These are phyloP conservation scores for Mionectes olivaceus DNA, from an alignment of 2,797 vertebrate genomes.

Conservation along the genomic window DNA sequence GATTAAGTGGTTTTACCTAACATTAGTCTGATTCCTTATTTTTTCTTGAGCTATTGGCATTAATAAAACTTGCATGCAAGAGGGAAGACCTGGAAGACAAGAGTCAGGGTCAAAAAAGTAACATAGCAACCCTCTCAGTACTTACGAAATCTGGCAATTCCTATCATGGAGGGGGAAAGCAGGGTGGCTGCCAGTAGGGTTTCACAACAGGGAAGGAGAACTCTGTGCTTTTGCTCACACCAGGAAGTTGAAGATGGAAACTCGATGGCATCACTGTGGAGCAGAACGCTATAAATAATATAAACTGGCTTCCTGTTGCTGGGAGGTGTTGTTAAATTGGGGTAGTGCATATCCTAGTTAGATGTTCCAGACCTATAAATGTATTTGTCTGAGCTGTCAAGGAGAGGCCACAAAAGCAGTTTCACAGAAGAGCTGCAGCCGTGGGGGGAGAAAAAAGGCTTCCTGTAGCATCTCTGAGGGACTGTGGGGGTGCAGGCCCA, in stretches of 20 bases:
- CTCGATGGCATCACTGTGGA: background rate
- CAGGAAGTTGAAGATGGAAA: background rate
- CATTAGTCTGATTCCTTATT: background rate
- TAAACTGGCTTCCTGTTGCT: background rate
- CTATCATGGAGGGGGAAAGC: background rate
- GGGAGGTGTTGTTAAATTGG: background rate
- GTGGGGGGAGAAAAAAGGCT: background rate
- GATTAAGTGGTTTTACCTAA: background rate
- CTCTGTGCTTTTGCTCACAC: background rate
- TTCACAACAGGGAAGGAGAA: slow-evolving; percentile 17
- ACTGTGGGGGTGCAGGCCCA: background rate
- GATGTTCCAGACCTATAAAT: background rate
- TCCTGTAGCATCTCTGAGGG: background rate
- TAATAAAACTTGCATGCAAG: background rate
- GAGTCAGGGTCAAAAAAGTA: slow-evolving; percentile 9
- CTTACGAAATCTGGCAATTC: background rate
- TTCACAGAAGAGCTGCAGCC: background rate
- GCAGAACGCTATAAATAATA: background rate
- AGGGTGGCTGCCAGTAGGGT: background rate
- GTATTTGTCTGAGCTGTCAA: background rate
- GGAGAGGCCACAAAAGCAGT: background rate
- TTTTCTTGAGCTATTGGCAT: background rate
- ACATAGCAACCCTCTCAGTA: background rate
- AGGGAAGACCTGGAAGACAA: background rate
- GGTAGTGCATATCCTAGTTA: background rate